Evolutionary conservation across 2,888 invertebrate species (phyloP).

Genomic region (Dione vanillae): DNA sequence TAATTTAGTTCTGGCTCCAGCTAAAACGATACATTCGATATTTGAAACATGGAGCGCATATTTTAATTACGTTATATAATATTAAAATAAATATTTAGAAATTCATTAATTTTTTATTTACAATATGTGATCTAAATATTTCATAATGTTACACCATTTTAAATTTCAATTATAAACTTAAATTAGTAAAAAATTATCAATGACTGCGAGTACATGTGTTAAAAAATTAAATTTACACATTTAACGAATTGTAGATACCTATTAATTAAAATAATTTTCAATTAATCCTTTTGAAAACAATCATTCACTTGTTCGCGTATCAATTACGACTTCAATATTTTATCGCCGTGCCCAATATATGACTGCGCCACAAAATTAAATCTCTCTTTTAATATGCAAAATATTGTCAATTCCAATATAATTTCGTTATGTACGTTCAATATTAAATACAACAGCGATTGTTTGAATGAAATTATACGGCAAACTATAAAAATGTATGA

Average conservation of each 20-base stretch:
- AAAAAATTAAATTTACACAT: conserved; percentile 22
- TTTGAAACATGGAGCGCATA: background rate
- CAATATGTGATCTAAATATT: too few species aligned
- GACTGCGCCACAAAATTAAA: conserved; percentile 43
- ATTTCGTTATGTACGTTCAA: conserved; percentile 41
- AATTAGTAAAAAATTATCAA: conserved; percentile 18
- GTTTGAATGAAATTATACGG: conserved; percentile 42
- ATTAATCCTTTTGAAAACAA: conserved; percentile 42
- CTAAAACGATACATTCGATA: background rate
- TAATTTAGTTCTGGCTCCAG: background rate
- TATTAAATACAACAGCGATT: conserved; percentile 37
- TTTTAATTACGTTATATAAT: too few species aligned
- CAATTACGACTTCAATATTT: conserved; percentile 46
- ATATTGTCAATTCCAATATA: conserved; percentile 42
- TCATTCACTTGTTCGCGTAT: conserved; percentile 42
- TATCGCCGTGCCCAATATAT: conserved; percentile 36
- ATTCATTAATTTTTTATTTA: too few species aligned
- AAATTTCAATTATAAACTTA: background rate
- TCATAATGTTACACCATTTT: background rate
- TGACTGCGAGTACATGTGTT: conserved; percentile 13
- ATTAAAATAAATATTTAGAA: too few species aligned
- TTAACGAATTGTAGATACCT: background rate
- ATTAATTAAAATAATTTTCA: conserved; percentile 39
- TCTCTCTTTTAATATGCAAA: conserved; percentile 46
- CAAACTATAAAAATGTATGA: conserved; percentile 43